These are phyloP conservation scores for Pyrgilauda ruficollis DNA, from an alignment of 2,113 vertebrate genomes.

Conservation along the genomic window DNA sequence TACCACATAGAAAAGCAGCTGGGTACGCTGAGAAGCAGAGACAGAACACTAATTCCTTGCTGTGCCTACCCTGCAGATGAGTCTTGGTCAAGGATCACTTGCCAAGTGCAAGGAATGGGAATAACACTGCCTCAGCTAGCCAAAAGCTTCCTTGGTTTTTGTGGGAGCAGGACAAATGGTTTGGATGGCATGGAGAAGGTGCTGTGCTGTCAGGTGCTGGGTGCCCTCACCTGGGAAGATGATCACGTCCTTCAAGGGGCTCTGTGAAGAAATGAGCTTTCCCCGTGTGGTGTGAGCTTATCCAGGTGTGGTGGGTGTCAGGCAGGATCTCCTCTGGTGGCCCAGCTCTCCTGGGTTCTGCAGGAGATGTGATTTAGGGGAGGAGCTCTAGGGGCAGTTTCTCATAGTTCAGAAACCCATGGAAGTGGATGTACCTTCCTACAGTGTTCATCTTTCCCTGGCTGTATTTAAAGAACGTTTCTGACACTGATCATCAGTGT, in stretches of 20 bases:
- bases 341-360: rapidly evolving
- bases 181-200: neutral
- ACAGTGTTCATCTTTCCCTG: rapidly evolving
- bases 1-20: neutral
- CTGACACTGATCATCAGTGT: neutral
- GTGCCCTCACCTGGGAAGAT: neutral
- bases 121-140: neutral
- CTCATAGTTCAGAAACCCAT: neutral
- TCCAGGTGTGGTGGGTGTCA: neutral
- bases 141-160: neutral
- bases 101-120: neutral
- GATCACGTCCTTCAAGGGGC: rapidly evolving
- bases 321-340: neutral
- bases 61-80: neutral
- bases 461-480: neutral
- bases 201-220: neutral
- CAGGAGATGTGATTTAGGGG: neutral
- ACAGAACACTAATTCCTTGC: neutral
- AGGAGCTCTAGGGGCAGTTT: neutral
- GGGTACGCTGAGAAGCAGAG: neutral
- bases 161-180: neutral
- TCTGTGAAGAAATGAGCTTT: neutral
- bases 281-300: rapidly evolving
- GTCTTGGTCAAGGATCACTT: neutral
- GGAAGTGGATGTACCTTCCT: neutral